Evolutionary conservation across 2,888 invertebrate genomes (phyloP), one percentile per base, ranked within the genome.

Genomic region (Heliconius cydno): DNA sequence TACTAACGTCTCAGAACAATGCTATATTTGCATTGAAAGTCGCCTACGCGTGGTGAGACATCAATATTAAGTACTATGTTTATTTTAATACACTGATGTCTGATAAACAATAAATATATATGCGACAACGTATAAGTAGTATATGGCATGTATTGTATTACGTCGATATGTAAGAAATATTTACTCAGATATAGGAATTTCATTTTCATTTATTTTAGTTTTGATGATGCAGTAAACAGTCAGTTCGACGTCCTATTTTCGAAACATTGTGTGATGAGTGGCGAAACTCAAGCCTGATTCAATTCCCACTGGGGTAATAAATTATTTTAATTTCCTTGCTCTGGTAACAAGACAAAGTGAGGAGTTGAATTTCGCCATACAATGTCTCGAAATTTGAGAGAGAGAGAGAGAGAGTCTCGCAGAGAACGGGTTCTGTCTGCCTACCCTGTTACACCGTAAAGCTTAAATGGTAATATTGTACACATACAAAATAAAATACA

Each of bases 21-120:
- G 57, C 52, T 28, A 76, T 78, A 82, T 83, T 83, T 79, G 80
- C 79, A 83, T 80, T 77, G 77, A 79, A 78, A 79, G 80, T 82
- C 77, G 73, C 63, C 68, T 57, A 57, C 77, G 72, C 75, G 66
- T n/a, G 57, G 74, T 80, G 70, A 78, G 63, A 34, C 25, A 34
- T 46, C 9, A 63, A 46, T 60, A 41, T 25, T n/a, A n/a, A n/a
- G 19, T 28, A 65, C 34, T 70, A 46, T 79, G 41, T 78, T 34
- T 46, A 34, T 66, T 73, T 66, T 4, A 52, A 71, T 25, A 46
- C 34, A n/a, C 10, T 34, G 9, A 34, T 67, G 7, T 34, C 9
- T 34, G 19, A 19, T 30, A 67, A 41, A 70, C 25, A 46, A 70
- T 70, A 30, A 3, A 70, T 25, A 70, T n/a, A 70, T 38, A 38